phyloP scores from a whole-genome alignment of 2,113 vertebrate species.

The Canis aureus region DNA sequence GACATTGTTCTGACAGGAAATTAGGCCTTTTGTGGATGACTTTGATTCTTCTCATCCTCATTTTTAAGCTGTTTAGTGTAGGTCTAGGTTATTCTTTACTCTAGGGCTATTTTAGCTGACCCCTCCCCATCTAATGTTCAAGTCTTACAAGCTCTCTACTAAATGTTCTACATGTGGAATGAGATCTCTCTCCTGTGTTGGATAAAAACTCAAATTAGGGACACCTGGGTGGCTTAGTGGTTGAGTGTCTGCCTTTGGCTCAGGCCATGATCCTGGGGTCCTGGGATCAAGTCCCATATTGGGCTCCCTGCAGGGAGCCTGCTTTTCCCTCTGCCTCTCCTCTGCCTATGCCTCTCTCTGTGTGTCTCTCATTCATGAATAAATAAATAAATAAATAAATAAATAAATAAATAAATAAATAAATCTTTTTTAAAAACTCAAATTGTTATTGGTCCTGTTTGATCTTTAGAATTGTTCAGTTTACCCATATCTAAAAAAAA shows the following conservation, averaged over 20 bases:
- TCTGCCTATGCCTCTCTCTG: no score
- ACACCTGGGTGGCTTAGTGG: no score
- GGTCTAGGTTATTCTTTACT: not conserved
- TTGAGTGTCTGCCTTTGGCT: no score
- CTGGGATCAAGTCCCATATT: no score
- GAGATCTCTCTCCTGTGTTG: not conserved
- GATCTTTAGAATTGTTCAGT: conserved; percentile 2
- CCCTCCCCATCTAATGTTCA: not conserved
- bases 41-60: not conserved
- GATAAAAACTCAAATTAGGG: not conserved
- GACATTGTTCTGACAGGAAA: conserved; percentile 21
- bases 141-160: not conserved
- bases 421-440: not conserved
- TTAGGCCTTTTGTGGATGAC: conserved; percentile 26
- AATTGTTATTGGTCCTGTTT: not conserved
- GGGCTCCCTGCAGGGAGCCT: no score
- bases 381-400: no score
- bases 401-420: no score
- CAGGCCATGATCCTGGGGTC: no score
- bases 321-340: no score
- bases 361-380: no score
- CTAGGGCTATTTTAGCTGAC: not conserved
- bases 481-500: not conserved
- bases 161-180: not conserved
- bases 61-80: conserved; percentile 32